Evolutionary conservation across 2,888 invertebrate species (phyloP), one percentile per base, ranked within the genome.

Genomic region (Drosophila meridiana): DNA sequence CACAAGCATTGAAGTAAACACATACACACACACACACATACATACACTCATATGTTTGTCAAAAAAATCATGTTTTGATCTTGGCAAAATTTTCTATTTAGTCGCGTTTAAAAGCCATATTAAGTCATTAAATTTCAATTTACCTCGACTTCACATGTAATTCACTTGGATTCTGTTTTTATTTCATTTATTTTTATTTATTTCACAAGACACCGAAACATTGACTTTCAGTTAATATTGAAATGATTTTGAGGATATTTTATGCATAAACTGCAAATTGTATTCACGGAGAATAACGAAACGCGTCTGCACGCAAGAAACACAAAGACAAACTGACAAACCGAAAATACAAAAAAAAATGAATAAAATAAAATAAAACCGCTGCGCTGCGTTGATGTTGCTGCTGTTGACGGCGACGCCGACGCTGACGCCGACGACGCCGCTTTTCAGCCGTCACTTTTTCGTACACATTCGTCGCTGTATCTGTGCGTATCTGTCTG

Each of bases 241-340:
- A 58, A 34, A 45, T 30, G 28, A 5, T 38, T 48, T 64, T 64
- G 34, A 36, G 34, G 53, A 62, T 61, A 60, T 50, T 64, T 62
- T 55, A 52, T 69, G 52, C 30, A 50, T 20, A 56, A 66, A 78
- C 4, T 66, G 60, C 61, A 26, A 70, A 68, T 55, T 64, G 28
- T 47, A 64, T 55, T 65, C 40, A 67, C 72, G 63, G 58, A 68
- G 53, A 62, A 62, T 61, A 73, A 66, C 53, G 50, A 80, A 90
- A 83, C 83, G 81, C 83, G 90, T 90, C 90, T 86, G 86, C 89
- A 86, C 86, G 73, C 82, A 85, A 83, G 82, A 63, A 81, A 81
- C 82, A 88, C 90, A 87, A 86, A 89, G 82, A 56, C 87, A 73
- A 85, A 88, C 73, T 88, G 79, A 83, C 70, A 66, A 88, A 78